Conservation (phyloP, 2,888 invertebrate species). For the Sacculina carcini region DNA sequence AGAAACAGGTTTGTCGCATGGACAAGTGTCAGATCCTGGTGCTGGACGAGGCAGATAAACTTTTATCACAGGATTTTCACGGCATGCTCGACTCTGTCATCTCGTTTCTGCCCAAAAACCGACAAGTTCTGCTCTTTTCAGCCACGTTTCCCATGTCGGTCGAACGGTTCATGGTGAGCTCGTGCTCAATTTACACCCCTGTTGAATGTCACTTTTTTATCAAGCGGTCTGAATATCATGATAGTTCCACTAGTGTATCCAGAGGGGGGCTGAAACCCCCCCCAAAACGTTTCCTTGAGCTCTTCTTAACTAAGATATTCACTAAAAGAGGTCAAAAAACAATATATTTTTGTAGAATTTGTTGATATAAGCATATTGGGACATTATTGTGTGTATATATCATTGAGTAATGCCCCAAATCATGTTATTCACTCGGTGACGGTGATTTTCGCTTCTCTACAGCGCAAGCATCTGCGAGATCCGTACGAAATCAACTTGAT, state of each 20-base stretch:
- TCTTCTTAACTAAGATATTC: no score
- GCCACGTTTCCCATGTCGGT: slow-evolving; percentile 94
- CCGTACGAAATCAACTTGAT: slow-evolving; percentile 99
- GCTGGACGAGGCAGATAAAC: slow-evolving; percentile 95
- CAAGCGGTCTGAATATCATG: no score
- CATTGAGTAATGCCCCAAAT: no score
- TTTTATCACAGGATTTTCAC: slow-evolving; percentile 95
- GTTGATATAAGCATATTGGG: no score
- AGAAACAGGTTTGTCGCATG: slow-evolving; percentile 82
- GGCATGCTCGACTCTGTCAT: slow-evolving; percentile 97
- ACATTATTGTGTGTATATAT: no score
- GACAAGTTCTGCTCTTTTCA: slow-evolving; percentile 93
- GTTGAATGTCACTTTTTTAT: neutral
- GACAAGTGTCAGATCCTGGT: slow-evolving; percentile 87
- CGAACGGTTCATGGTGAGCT: slow-evolving; percentile 14
- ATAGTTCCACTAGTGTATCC: no score
- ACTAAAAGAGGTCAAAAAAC: no score
- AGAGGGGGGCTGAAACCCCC: no score
- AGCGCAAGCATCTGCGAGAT: slow-evolving; percentile 74
- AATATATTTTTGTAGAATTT: no score
- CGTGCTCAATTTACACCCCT: no score
- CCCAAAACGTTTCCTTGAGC: no score
- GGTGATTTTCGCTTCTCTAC: slow-evolving; percentile 14
- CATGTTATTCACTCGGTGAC: neutral
- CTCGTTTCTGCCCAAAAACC: slow-evolving; percentile 61